Evolutionary conservation across 1,140 invertebrate species (phyloP).

Genomic region (Drosophila jambulina): DNA sequence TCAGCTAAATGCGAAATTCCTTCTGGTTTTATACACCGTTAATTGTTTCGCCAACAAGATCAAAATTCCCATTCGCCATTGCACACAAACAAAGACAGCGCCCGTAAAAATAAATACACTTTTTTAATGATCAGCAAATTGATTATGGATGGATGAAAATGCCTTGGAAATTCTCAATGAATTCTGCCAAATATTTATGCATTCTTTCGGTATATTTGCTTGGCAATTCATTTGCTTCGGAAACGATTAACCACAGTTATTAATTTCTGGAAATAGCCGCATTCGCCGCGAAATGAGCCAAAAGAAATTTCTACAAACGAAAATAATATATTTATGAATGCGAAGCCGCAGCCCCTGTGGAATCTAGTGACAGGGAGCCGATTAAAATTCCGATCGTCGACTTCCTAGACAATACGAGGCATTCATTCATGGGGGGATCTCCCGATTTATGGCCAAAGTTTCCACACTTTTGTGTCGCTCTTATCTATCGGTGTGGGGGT

Average conservation of each 20-base stretch:
- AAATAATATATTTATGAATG: neutral
- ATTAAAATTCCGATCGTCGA: conserved; percentile 40
- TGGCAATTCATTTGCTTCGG: conserved; percentile 20
- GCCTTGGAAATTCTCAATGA: conserved; percentile 29
- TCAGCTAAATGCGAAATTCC: conserved; percentile 15
- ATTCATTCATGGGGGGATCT: conserved; percentile 21
- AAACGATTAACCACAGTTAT: conserved; percentile 47
- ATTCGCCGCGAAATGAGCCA: conserved; percentile 1
- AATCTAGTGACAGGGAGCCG: conserved; percentile 4
- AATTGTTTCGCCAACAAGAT: conserved; percentile 39
- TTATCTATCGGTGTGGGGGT: conserved; percentile 24
- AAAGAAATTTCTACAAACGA: conserved; percentile 20
- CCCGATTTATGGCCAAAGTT: conserved; percentile 43
- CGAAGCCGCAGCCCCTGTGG: neutral
- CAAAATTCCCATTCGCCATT: conserved; percentile 30
- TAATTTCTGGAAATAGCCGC: conserved; percentile 32
- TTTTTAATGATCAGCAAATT: conserved; percentile 45
- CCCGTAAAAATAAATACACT: conserved; percentile 43
- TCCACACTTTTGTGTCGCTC: conserved; percentile 14
- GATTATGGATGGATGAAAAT: conserved; percentile 15
- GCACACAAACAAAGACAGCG: conserved; percentile 36
- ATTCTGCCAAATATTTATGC: conserved; percentile 46
- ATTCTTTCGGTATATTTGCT: conserved; percentile 33
- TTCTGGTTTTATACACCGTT: conserved; percentile 15
- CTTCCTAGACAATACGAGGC: conserved; percentile 36